Evolutionary conservation across 2,113 vertebrate genomes (phyloP), one percentile per base, ranked within the genome.

Genomic region (Gambusia affinis): DNA sequence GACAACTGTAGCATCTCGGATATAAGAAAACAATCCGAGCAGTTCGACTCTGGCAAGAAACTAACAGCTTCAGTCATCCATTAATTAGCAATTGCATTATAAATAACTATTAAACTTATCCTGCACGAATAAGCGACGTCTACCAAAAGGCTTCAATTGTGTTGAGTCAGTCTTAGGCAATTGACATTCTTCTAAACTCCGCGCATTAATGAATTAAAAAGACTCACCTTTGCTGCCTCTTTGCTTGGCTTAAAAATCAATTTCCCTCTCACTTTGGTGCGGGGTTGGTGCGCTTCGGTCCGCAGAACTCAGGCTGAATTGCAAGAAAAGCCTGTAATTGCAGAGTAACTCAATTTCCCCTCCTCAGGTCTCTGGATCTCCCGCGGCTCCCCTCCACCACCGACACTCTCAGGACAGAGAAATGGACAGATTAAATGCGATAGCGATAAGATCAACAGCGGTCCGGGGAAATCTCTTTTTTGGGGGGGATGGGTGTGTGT

Each of bases 161-260:
- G 35, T 27, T 73, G 74, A 24, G 60, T 70, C 82, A 81, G 51
- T 64, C 47, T 54, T 4, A 10, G 42, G 12, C 17, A 54, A 67
- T 0, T 66, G 69, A 10, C 0, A 51, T 51, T 33, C 51, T 85
- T 76, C 6, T 12, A 63, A 57, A 57, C 63, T n/a, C 22, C 3
- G 22, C 29, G n/a, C 8, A 33, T 35, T 47, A n/a, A 39, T 7
- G 17, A n/a, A 37, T 37, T 35, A 47, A 1, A 27, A 35, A 67
- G 78, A 1, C 84, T 89, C 88, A 92, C 91, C 91, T 89, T 51
- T 29, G 44, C 54, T 62, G 51, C 12, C 29, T 75, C 68, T 28
- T 67, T 30, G 62, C 44, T 35, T 12, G 62, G 31, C 77, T 67
- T 61, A 3, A 42, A 37, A 73, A 79, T 71, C 10, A 22, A 66